Base-by-base conservation (phyloP, 2,113 vertebrate species). In the Calyptomena viridis region DNA sequence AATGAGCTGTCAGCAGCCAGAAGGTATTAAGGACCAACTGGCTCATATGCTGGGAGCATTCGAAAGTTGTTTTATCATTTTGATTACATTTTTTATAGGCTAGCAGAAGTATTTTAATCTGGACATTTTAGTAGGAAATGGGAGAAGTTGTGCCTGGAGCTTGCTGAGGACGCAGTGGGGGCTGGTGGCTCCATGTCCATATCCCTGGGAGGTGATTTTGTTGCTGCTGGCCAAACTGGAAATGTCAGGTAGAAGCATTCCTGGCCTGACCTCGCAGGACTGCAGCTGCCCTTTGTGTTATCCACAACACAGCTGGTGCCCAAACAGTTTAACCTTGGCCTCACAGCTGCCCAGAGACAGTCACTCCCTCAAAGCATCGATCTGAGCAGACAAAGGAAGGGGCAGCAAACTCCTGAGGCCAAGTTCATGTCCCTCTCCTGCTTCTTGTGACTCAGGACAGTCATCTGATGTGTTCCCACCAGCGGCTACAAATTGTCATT, bases 141-240 rank as follows among this genome's bases (percentile, higher is more conserved):
- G 74, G 69, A 82, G 71, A 87, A 91, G 78, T 84, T 76, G 59
- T 66, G 64, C 73, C 59, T 12, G 7, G 56, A 55, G 39, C 59
- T 63, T 4, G 2, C 47, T 0, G 0, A 62, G 71, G 64, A 56
- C 59, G 58, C 1, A 4, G 39, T 0, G 0, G 50, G 44, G 35
- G 23, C 68, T 80, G 35, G 37, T 85, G 50, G 28, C 75, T 87
- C 68, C 46, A 40, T 40, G 53, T 56, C 72, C 42, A 5, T 1
- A 0, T 60, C n/a, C 44, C n/a, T 47, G 49, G 8, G 55, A 75
- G 31, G 18, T 58, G 68, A 27, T 81, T 74, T 64, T 64, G 80
- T 44, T 64, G 49, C 23, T 49, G 25, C 81, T 0, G 1, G 31
- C 84, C 83, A 74, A 75, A n/a, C 31, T 24, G 18, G 64, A 33